These are phyloP conservation scores for Druon quercuslanigerum DNA, from an alignment of 1,140 invertebrate genomes.

Conservation along the genomic window DNA sequence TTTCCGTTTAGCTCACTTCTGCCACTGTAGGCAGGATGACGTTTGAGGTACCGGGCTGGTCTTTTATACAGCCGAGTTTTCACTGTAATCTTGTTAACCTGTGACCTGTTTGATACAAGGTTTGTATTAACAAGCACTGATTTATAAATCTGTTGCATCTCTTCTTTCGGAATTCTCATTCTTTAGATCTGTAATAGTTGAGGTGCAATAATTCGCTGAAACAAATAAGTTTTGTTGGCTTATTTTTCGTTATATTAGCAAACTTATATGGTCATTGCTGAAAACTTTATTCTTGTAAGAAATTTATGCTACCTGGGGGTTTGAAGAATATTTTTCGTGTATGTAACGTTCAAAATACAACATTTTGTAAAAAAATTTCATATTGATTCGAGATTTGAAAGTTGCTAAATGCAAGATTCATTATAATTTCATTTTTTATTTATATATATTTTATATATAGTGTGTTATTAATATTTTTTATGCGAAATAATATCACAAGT, in stretches of 20 bases:
- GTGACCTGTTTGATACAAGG: slow-evolving; percentile 42
- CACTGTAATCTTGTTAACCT: slow-evolving; percentile 55
- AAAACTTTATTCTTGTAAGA: not conserved
- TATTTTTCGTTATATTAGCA: not conserved
- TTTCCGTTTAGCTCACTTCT: slow-evolving; percentile 43
- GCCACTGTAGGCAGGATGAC: slow-evolving; percentile 54
- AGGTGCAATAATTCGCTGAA: not conserved
- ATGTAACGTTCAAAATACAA: not conserved
- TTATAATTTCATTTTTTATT: no score
- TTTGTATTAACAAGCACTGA: not conserved
- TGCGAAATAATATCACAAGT: no score
- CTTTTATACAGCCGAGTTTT: slow-evolving; percentile 61
- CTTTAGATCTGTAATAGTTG: not conserved
- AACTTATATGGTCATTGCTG: not conserved
- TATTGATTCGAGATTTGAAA: no score
- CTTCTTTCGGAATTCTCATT: slow-evolving; percentile 25
- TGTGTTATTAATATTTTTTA: no score
- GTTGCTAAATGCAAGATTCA: no score
- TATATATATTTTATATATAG: no score
- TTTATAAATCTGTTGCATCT: slow-evolving; percentile 14
- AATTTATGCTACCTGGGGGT: not conserved
- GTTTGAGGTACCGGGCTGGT: slow-evolving; percentile 31
- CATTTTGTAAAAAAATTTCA: no score
- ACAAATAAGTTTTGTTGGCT: not conserved
- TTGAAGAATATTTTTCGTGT: not conserved